Conservation (phyloP, 2,113 vertebrate species). For the Thalassarche chlororhynchos region DNA sequence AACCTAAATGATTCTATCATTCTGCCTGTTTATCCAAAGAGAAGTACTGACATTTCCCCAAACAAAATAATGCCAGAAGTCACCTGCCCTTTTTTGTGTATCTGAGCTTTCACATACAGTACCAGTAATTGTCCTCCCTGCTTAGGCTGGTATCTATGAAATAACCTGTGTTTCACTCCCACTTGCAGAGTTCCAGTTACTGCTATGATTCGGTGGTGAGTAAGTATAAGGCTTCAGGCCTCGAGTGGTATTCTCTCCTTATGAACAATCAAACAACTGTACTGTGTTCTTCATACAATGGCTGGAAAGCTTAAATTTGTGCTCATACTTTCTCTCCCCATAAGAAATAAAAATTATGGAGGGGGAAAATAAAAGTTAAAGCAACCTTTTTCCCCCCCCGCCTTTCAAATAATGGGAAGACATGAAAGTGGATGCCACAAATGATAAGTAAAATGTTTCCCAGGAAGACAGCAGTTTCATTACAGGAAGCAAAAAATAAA, state of each 20-base stretch:
- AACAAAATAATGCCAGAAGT: background rate
- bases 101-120: background rate
- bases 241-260: background rate
- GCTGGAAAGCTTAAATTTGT: background rate
- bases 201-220: background rate
- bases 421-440: background rate
- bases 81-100: background rate
- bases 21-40: background rate
- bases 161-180: conserved; percentile 8
- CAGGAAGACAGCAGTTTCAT: background rate
- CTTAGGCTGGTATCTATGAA: background rate
- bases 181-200: background rate
- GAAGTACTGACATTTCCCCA: background rate
- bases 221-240: background rate
- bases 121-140: background rate
- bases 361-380: background rate
- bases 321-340: background rate
- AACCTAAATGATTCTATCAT: background rate
- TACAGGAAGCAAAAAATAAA: background rate
- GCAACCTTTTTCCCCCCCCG: background rate
- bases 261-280: background rate
- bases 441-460: background rate
- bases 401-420: conserved; percentile 21
- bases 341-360: conserved; percentile 14
- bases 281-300: background rate